Evolutionary conservation across 1,140 invertebrate genomes (phyloP), one percentile per base, ranked within the genome.

Genomic region (Antheraea pernyi): DNA sequence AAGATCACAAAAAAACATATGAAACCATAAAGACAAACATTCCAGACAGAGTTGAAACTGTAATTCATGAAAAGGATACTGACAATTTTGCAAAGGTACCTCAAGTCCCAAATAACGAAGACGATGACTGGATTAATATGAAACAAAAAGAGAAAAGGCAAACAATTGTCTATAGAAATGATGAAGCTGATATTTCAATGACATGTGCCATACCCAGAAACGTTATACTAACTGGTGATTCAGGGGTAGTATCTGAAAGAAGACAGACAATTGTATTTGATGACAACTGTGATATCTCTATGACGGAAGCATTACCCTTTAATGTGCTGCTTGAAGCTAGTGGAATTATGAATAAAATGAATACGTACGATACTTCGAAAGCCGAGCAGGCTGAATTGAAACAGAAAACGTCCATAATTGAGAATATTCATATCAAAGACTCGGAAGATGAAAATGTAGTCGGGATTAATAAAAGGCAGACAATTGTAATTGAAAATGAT

Each of bases 281-380:
- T 30, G 65, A 61, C 18, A 65, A 69, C 42, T 67, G 67, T 63
- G 74, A 83, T 61, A 65, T 79, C 42, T 79, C 77, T 61, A 69
- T 82, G 19, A 82, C 75, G 19, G 71, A 71, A 67, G 72, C 65
- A 3, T n/a, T 82, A 3, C 70, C 82, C 42, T n/a, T 36, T 59
- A 19, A 70, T 19, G 30, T 64, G 8, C 19, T 61, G 59, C 19
- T 61, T 61, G 59, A 61, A 60, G 67, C 46, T 3, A 58, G 18
- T 39, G 37, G 0, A 3, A 46, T 19, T 58, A 48, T 16, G 16
- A 53, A 53, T 13, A 53, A 53, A 6, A 13, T n/a, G 0, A 53
- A 53, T 16, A n/a, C 16, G 13, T 13, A 16, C 11, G 39, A 42
- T 42, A 42, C 39, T 10, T 42, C 11, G 39, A 42, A 42, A 42